Conservation (phyloP, 2,797 vertebrate genomes). For the Enteromius fasciolatus region DNA sequence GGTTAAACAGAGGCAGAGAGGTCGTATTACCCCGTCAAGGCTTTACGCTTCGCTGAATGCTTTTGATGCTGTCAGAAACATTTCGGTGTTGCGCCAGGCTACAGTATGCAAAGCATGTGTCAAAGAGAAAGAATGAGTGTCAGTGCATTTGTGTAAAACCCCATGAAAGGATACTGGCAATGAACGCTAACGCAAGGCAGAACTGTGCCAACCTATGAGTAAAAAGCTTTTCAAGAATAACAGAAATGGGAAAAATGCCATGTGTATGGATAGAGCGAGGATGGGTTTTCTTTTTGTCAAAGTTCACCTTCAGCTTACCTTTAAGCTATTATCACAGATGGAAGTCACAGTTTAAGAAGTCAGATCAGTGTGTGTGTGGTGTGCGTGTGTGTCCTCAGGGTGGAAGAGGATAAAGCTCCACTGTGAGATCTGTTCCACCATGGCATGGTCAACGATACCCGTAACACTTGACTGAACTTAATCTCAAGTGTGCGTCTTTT, state of each 20-base stretch:
- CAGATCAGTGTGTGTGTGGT: constrained; percentile 21
- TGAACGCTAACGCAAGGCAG: constrained; percentile 33
- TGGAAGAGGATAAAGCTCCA: constrained; percentile 41
- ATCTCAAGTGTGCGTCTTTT: constrained; percentile 46
- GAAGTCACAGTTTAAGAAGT: constrained; percentile 44
- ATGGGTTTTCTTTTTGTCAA: constrained; percentile 23
- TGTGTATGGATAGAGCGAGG: background rate
- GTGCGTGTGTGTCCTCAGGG: constrained; percentile 28
- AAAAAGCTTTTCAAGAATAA: constrained; percentile 26
- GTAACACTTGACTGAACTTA: constrained; percentile 46
- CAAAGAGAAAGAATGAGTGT: constrained; percentile 41
- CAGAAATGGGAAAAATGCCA: constrained; percentile 16
- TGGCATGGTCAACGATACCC: constrained; percentile 37
- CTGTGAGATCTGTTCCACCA: constrained; percentile 47
- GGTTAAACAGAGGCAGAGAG: constrained; percentile 59
- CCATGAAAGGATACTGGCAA: constrained; percentile 62
- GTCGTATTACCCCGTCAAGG: constrained; percentile 65
- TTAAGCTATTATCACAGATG: constrained; percentile 42
- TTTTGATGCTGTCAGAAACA: constrained; percentile 74
- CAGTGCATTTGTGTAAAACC: constrained; percentile 49
- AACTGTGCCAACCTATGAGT: background rate
- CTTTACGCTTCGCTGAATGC: constrained; percentile 68
- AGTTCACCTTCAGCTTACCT: constrained; percentile 45
- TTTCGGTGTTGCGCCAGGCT: constrained; percentile 65
- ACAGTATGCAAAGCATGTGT: constrained; percentile 54